Base-by-base conservation (phyloP, 2,113 vertebrate genomes). In the Acanthisitta chloris region DNA sequence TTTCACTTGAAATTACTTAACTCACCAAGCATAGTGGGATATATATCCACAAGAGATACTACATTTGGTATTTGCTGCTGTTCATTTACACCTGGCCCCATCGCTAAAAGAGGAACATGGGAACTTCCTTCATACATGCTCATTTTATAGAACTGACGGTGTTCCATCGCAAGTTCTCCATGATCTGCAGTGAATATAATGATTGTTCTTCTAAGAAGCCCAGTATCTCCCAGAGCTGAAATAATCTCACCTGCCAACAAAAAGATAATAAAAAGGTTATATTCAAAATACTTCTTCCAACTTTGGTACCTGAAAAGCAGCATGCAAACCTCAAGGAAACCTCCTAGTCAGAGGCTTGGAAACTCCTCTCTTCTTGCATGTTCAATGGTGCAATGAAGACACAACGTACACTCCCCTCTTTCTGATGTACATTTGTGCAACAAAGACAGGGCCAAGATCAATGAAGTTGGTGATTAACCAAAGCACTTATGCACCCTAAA, bases 101-200 rank as follows among this genome's bases (percentile, higher is more conserved):
- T 99, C 62, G 99, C 94, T 84, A 99, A 45, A 64, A 99, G 98
- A 26, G 99, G 99, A 85, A 99, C 86, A 34, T 99, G 99, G 31
- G 98, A 98, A 66, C 99, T 99, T 79, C 99, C 99, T 97, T 99
- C 99, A 81, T 99, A 99, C 99, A 99, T 99, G 65, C 99, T 99
- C 99, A 99, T 99, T 97, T 99, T 99, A 87, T 99, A 99, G 97
- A 99, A 99, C 97, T 99, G 99, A 36, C 98, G 98, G 96, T 99
- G 99, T 46, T 99, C 99, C 99, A 99, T 99, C 40, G 99, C 99
- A 45, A 99, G 97, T 69, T 99, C 99, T 24, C 99, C 99, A 1
- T 99, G 99, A 96, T 99, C 99, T 9, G 99, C 98, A 4, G 98
- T 99, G 57, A 99, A 99, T n/a, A 99, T 95, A 36, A 99, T 24